Evolutionary conservation across 2,797 vertebrate species (phyloP).

Genomic region (Microctenopoma stevenorrisi): DNA sequence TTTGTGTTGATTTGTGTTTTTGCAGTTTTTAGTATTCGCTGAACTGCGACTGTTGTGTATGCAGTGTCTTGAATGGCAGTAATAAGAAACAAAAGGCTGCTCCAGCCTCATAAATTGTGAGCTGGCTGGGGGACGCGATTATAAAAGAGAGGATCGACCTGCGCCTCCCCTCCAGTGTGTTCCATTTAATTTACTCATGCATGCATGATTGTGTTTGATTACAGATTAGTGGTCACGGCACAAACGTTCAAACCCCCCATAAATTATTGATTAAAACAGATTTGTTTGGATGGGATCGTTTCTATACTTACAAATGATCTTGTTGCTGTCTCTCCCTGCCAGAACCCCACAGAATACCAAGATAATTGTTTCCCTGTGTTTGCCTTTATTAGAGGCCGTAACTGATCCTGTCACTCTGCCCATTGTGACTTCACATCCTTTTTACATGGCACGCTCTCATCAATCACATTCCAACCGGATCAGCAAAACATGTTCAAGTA

Average conservation of each 20-base stretch:
- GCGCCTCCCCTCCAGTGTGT: conserved; percentile 6
- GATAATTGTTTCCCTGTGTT: conserved; percentile 76
- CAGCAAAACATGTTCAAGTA: conserved; percentile 10
- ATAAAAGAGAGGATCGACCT: conserved; percentile 35
- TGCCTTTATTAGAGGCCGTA: conserved; percentile 56
- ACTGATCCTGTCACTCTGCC: conserved; percentile 60
- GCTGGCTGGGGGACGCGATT: conserved; percentile 25
- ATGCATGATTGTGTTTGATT: conserved; percentile 49
- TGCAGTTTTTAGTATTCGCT: conserved; percentile 31
- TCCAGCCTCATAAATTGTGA: conserved; percentile 35
- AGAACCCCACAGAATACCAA: conserved; percentile 60
- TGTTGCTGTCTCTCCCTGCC: conserved; percentile 40
- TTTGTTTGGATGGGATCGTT: conserved; percentile 48
- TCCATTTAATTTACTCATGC: conserved; percentile 49
- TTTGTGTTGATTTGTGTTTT: conserved; percentile 29
- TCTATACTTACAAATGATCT: conserved; percentile 51
- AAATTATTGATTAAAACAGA: conserved; percentile 62
- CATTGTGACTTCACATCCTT: conserved; percentile 62
- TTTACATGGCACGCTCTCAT: conserved; percentile 43
- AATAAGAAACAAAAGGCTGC: conserved; percentile 53
- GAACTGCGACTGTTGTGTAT: conserved; percentile 34
- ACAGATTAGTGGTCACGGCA: conserved; percentile 24
- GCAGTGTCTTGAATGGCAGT: conserved; percentile 42
- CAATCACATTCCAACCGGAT: conserved; percentile 45
- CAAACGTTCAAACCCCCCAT: conserved; percentile 36